phyloP scores from a whole-genome alignment of 2,888 invertebrate species.

The Ophonus ardosiacus region DNA sequence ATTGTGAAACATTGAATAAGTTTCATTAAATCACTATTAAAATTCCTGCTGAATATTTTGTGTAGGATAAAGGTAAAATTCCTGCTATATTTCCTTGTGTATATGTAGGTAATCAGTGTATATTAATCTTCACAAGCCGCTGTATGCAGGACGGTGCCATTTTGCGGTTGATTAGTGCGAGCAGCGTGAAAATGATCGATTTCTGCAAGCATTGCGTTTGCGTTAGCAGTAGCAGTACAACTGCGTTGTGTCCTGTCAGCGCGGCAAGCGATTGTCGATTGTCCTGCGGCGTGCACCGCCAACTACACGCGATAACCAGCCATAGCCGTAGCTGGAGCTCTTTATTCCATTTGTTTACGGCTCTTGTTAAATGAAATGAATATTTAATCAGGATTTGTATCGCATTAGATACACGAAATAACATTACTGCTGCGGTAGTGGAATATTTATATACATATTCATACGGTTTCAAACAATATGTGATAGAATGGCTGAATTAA shows the following conservation, averaged over 20 bases:
- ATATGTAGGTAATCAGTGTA: not conserved
- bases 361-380: slow-evolving; percentile 7
- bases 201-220: slow-evolving; percentile 3
- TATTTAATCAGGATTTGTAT: slow-evolving; percentile 21
- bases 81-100: not conserved
- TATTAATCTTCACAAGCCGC: not conserved
- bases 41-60: not conserved
- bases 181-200: slow-evolving; percentile 25
- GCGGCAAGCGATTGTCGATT: slow-evolving; percentile 1
- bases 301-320: not conserved
- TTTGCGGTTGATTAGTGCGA: slow-evolving; percentile 11
- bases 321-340: not conserved
- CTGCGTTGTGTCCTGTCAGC: slow-evolving; percentile 10
- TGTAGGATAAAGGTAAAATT: not conserved
- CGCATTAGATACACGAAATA: not conserved
- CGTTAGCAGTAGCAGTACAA: not conserved
- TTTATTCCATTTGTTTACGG: slow-evolving; percentile 10
- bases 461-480: not conserved
- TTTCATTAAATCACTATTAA: not conserved
- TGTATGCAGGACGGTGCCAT: slow-evolving; percentile 10
- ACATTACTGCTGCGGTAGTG: not conserved
- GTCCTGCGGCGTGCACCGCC: not conserved
- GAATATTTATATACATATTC: not conserved
- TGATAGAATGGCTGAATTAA: no score
- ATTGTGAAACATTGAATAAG: not conserved